Conservation (phyloP, 2,113 vertebrate species). For the Prochilodus magdalenae region DNA sequence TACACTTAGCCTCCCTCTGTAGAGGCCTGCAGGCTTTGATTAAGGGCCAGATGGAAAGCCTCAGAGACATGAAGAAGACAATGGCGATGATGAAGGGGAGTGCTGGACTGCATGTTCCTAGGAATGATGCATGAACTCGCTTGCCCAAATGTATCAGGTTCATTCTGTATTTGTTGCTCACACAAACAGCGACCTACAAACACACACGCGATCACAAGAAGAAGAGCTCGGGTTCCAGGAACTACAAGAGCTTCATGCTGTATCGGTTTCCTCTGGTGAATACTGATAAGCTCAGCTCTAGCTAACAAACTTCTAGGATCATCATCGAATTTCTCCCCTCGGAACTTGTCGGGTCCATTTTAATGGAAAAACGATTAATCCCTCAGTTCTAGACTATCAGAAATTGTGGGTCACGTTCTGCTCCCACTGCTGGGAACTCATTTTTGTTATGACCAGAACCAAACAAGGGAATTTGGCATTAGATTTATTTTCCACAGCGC, state of each 20-base stretch:
- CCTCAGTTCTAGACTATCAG: too few relatives aligned
- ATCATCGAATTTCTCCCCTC: too few relatives aligned
- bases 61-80: neutral
- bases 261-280: too few relatives aligned
- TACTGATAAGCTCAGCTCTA: too few relatives aligned
- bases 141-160: neutral
- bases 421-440: too few relatives aligned
- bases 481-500: too few relatives aligned
- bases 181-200: neutral
- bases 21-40: neutral
- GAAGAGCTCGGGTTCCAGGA: neutral
- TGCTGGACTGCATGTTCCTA: neutral
- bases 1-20: neutral
- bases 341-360: too few relatives aligned
- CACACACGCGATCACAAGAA: neutral
- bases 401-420: too few relatives aligned
- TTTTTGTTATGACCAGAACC: too few relatives aligned
- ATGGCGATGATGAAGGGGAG: conserved; percentile 1
- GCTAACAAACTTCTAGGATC: too few relatives aligned
- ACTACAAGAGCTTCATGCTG: neutral
- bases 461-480: too few relatives aligned
- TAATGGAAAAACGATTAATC: too few relatives aligned
- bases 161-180: neutral
- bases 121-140: neutral
- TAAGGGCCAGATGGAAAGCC: neutral